These are phyloP conservation scores for Ips nitidus DNA, from an alignment of 1,140 invertebrate genomes.

Conservation along the genomic window DNA sequence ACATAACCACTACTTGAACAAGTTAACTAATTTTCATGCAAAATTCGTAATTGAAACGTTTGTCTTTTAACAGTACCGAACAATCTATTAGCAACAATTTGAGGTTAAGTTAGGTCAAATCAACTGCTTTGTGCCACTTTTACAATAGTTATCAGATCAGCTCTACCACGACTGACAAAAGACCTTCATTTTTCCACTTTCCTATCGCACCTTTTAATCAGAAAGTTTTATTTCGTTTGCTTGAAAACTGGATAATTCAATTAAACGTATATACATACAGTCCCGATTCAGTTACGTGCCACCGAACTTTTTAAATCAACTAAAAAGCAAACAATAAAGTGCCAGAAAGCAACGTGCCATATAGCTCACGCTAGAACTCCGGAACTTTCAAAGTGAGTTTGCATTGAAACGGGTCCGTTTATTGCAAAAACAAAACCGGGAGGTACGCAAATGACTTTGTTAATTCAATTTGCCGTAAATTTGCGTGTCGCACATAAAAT, in stretches of 20 bases:
- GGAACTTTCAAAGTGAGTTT: conserved; percentile 3
- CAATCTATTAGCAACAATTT: conserved; percentile 21
- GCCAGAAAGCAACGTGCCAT: conserved; percentile 7
- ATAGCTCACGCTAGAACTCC: not conserved
- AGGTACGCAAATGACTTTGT: conserved; percentile 20
- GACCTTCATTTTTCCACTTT: not conserved
- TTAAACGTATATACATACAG: not conserved
- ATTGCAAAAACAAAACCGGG: conserved; percentile 12
- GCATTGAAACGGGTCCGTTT: conserved; percentile 10
- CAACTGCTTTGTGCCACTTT: conserved; percentile 2
- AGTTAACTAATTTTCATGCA: no score
- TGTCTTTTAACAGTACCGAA: no score
- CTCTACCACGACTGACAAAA: not conserved
- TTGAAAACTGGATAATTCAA: not conserved
- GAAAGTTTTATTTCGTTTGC: not conserved
- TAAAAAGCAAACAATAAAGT: conserved; percentile 7
- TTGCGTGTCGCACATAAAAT: conserved; percentile 19
- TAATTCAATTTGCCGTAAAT: conserved; percentile 25
- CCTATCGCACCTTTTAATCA: not conserved
- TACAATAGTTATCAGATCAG: conserved; percentile 7
- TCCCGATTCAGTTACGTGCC: not conserved
- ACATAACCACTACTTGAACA: no score
- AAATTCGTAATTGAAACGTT: no score
- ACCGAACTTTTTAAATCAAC: not conserved
- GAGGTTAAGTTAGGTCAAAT: conserved; percentile 22